A percentile compares a stretch with the other conserved stretches of the same genome.
Conservation (phyloP, 1,140 invertebrate genomes). For the Anastrepha obliqua region DNA sequence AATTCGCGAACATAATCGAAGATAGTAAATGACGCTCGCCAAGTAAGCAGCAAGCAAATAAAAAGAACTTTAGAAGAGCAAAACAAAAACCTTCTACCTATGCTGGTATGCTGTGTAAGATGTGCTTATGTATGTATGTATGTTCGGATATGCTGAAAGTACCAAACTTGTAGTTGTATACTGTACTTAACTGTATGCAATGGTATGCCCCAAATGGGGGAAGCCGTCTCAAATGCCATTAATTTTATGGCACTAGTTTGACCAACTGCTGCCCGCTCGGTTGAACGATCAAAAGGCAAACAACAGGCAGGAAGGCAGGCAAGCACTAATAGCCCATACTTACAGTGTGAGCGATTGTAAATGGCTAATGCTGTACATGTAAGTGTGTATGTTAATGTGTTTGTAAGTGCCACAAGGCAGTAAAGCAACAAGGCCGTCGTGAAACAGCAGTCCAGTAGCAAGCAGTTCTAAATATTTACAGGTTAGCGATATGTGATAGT, state of each 20-base stretch:
- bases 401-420: not conserved
- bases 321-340: too few species aligned
- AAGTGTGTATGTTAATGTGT: too few species aligned
- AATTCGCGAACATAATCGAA: not conserved
- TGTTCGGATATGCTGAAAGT: not conserved
- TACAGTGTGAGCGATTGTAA: too few species aligned
- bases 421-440: constrained; percentile 15
- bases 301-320: not conserved
- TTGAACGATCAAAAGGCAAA: constrained; percentile 16
- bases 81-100: too few species aligned
- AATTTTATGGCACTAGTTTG: constrained; percentile 50
- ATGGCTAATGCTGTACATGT: too few species aligned
- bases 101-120: too few species aligned
- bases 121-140: not conserved
- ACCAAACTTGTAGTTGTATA: not conserved
- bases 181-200: constrained; percentile 12
- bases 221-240: constrained; percentile 39
- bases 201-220: constrained; percentile 36
- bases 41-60: not conserved
- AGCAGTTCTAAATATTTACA: constrained; percentile 35
- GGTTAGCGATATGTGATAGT: constrained; percentile 5
- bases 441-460: constrained; percentile 18
- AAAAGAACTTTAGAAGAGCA: not conserved
- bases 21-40: not conserved
- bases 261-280: not conserved